phyloP scores from a whole-genome alignment of 2,797 vertebrate species.

The Pitangus sulphuratus region DNA sequence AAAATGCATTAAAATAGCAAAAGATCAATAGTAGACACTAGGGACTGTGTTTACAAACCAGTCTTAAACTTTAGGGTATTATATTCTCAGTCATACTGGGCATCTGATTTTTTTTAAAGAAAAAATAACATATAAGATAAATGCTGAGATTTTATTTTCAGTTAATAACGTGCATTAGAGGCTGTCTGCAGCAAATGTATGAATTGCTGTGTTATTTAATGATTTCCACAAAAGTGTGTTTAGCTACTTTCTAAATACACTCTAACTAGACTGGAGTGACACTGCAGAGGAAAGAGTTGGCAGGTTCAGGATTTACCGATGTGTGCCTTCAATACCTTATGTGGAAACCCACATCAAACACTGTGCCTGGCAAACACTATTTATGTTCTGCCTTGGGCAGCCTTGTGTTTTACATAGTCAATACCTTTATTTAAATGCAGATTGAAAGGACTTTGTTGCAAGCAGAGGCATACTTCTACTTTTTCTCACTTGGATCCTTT shows the following conservation, averaged over 20 bases:
- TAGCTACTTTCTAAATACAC: conserved; percentile 63
- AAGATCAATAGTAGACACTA: conserved; percentile 86
- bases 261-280: conserved; percentile 48
- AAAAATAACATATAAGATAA: conserved; percentile 66
- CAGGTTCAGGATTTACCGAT: conserved; percentile 32
- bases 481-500: not conserved
- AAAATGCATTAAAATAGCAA: conserved; percentile 86
- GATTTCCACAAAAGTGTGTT: conserved; percentile 60
- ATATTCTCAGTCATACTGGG: conserved; percentile 73
- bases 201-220: conserved; percentile 54
- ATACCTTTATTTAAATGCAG: conserved; percentile 38
- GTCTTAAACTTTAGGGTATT: conserved; percentile 81
- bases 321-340: conserved; percentile 6
- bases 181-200: conserved; percentile 52
- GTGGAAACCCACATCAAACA: conserved; percentile 28
- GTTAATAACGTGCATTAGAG: conserved; percentile 58
- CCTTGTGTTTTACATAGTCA: conserved; percentile 20
- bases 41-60: conserved; percentile 79
- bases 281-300: conserved; percentile 36
- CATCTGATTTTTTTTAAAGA: conserved; percentile 55
- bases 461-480: not conserved
- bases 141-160: conserved; percentile 62
- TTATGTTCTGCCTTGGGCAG: conserved; percentile 6
- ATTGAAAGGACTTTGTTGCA: not conserved
- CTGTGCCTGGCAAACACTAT: not conserved